Evolutionary conservation across 2,888 invertebrate genomes (phyloP).

Genomic region (Prenolepis imparis): DNA sequence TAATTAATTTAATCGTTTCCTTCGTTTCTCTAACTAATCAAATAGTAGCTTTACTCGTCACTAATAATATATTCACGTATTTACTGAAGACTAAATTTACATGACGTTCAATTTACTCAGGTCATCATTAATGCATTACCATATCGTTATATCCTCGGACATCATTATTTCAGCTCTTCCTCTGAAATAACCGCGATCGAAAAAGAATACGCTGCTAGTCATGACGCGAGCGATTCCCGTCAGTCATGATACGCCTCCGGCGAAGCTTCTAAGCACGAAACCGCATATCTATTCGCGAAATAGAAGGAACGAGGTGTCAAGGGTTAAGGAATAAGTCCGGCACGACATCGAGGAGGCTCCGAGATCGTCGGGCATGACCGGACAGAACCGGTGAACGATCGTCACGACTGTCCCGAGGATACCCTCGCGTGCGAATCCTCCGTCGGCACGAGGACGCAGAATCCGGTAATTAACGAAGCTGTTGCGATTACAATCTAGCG

Average conservation of each 20-base stretch:
- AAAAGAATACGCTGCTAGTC: constrained; percentile 20
- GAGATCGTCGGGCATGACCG: constrained; percentile 58
- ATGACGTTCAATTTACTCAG: not conserved
- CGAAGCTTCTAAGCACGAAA: constrained; percentile 48
- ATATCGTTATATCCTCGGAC: not conserved
- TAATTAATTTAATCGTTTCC: not conserved
- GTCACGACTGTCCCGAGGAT: constrained; percentile 62
- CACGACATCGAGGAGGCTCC: constrained; percentile 52
- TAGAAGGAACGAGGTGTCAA: constrained; percentile 65
- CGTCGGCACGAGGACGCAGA: constrained; percentile 65
- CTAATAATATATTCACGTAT: not conserved
- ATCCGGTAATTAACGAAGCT: constrained; percentile 83
- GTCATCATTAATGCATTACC: constrained; percentile 8
- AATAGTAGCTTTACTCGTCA: not conserved
- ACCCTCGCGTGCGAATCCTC: constrained; percentile 61
- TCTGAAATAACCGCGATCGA: not conserved
- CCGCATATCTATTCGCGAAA: constrained; percentile 55
- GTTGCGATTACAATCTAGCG: constrained; percentile 82
- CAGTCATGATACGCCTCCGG: constrained; percentile 25
- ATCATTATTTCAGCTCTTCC: constrained; percentile 13
- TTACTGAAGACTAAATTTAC: not conserved
- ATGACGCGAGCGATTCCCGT: constrained; percentile 27
- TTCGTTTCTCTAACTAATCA: not conserved
- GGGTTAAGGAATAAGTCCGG: constrained; percentile 69
- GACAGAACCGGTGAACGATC: constrained; percentile 44